Evolutionary conservation across 2,797 vertebrate species (phyloP).

Genomic region (Myoxocephalus aenaeus): DNA sequence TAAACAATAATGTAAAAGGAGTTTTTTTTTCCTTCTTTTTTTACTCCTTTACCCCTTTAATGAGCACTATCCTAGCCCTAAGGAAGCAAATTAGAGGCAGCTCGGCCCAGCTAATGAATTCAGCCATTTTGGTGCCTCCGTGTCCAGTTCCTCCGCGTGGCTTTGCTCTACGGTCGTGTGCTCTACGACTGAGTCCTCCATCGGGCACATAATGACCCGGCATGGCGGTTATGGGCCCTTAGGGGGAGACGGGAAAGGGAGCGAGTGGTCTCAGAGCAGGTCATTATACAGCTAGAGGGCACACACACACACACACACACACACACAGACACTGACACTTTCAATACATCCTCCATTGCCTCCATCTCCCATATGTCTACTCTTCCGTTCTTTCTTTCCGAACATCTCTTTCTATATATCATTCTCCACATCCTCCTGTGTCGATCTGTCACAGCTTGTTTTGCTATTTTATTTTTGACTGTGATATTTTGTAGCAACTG

Average conservation of each 20-base stretch:
- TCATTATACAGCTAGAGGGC: constrained; percentile 83
- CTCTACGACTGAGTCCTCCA: constrained; percentile 80
- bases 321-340: constrained; percentile 72
- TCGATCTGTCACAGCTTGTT: constrained; percentile 1
- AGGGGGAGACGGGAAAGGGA: constrained; percentile 77
- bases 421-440: neutral
- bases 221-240: constrained; percentile 84
- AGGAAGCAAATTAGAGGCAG: constrained; percentile 80
- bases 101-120: constrained; percentile 76
- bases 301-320: constrained; percentile 60
- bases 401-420: constrained; percentile 69
- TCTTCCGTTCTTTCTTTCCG: constrained; percentile 56
- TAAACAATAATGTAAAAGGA: constrained; percentile 74
- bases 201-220: constrained; percentile 85
- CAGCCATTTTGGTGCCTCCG: constrained; percentile 78
- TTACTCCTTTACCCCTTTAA: constrained; percentile 68
- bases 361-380: constrained; percentile 77
- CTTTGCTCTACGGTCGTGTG: constrained; percentile 64
- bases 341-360: constrained; percentile 76
- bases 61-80: constrained; percentile 75
- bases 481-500: constrained; percentile 2
- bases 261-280: constrained; percentile 80
- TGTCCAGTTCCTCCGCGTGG: constrained; percentile 70
- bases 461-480: constrained; percentile 1
- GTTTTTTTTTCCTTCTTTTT: constrained; percentile 39